Evolutionary conservation across 92 coral and sea anemone genomes (phyloP).

Genomic region (Isaurus tuberculatus): DNA sequence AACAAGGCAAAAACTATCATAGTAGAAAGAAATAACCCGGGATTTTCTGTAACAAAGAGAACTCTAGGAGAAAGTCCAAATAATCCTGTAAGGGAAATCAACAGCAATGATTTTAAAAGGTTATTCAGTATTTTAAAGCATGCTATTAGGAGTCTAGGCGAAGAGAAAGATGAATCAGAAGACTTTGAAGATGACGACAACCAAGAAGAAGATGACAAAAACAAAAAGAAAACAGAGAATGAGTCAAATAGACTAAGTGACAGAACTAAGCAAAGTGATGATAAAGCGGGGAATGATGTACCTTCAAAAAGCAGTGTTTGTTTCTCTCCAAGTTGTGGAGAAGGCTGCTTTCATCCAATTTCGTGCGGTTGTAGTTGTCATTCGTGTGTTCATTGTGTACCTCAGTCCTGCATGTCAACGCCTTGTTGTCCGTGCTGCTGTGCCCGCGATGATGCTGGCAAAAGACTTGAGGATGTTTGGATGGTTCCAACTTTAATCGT

Average conservation of each 20-base stretch:
- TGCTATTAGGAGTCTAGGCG: constrained; percentile 61
- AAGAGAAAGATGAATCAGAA: constrained; percentile 51
- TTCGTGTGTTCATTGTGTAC: constrained; percentile 74
- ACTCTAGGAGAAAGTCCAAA: constrained; percentile 74
- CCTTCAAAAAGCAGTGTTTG: constrained; percentile 38
- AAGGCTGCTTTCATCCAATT: constrained; percentile 58
- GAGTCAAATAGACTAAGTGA: constrained; percentile 20
- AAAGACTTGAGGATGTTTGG: constrained; percentile 75
- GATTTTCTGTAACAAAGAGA: constrained; percentile 78
- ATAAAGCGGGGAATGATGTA: neutral
- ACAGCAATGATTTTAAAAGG: constrained; percentile 62
- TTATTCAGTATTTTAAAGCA: constrained; percentile 66
- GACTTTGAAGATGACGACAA: constrained; percentile 40
- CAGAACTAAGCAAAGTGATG: constrained; percentile 6
- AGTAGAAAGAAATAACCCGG: constrained; percentile 68
- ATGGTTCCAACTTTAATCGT: constrained; percentile 75
- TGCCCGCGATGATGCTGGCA: constrained; percentile 46
- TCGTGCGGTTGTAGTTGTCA: constrained; percentile 67
- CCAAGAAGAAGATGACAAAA: neutral
- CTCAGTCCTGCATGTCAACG: constrained; percentile 66
- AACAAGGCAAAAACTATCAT: constrained; percentile 50
- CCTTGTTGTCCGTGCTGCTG: constrained; percentile 82
- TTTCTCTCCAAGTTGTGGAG: constrained; percentile 54
- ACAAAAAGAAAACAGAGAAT: constrained; percentile 16
- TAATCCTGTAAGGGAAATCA: constrained; percentile 68